A percentile compares a stretch with the other conserved stretches of the same genome.
Evolutionary conservation across 1,140 invertebrate species (phyloP).

Genomic region (Euschistus heros): DNA sequence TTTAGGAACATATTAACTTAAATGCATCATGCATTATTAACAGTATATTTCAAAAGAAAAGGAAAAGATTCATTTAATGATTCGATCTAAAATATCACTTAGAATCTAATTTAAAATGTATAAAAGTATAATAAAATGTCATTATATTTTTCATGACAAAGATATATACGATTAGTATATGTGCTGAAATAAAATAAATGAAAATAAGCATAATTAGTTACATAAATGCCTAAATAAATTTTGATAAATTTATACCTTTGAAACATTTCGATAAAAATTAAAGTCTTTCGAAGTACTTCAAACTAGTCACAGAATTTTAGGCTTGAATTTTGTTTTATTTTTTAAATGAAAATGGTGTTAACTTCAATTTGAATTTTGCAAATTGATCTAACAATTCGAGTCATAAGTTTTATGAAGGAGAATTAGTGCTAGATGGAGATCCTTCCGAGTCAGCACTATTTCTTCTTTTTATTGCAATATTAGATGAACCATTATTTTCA

Average conservation of each 20-base stretch:
- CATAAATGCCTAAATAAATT: too few species aligned
- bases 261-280: too few species aligned
- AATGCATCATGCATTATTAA: constrained; percentile 7
- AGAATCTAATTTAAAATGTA: constrained; percentile 1
- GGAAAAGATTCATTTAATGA: neutral
- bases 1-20: neutral
- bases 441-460: constrained; percentile 4
- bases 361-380: too few species aligned
- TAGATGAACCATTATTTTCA: neutral
- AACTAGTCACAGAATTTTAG: too few species aligned
- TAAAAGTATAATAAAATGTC: constrained; percentile 4
- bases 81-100: constrained; percentile 2
- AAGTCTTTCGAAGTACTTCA: too few species aligned
- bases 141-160: neutral
- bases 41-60: neutral
- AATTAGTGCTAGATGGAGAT: constrained; percentile 8
- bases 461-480: neutral
- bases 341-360: too few species aligned
- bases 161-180: neutral
- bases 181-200: constrained; percentile 3
- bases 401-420: neutral
- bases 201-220: neutral
- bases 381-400: too few species aligned
- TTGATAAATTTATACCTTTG: too few species aligned
- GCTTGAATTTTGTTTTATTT: too few species aligned